Conservation (phyloP, 2,113 vertebrate species). For the Oophaga pumilio region DNA sequence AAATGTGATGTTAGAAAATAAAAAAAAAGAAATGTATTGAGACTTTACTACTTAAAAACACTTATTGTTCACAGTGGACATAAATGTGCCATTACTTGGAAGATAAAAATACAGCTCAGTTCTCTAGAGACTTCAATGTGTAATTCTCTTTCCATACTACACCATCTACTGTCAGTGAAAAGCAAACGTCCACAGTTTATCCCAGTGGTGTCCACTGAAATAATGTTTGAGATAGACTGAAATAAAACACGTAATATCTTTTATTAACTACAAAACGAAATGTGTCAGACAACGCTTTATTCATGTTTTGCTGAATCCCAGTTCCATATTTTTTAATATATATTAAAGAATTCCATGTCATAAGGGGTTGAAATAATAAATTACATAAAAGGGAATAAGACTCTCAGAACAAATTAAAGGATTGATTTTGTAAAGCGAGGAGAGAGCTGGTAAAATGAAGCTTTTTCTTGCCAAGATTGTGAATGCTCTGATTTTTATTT, state of each 20-base stretch:
- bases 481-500: not conserved
- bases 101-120: slow-evolving; percentile 6
- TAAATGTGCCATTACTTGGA: not conserved
- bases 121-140: slow-evolving; percentile 20
- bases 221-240: slow-evolving; percentile 7
- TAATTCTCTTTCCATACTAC: slow-evolving; percentile 15
- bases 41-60: slow-evolving; percentile 30
- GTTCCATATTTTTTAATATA: slow-evolving; percentile 42
- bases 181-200: slow-evolving; percentile 15
- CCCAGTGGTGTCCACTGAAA: slow-evolving; percentile 37
- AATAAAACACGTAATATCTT: slow-evolving; percentile 41
- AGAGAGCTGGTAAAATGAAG: slow-evolving; percentile 31
- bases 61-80: slow-evolving; percentile 24
- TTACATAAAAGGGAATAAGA: slow-evolving; percentile 46
- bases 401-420: slow-evolving; percentile 38
- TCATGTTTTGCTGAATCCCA: slow-evolving; percentile 32
- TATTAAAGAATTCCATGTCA: slow-evolving; percentile 38
- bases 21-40: not conserved
- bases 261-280: slow-evolving; percentile 45
- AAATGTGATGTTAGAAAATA: not conserved
- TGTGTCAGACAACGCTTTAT: slow-evolving; percentile 36
- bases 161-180: slow-evolving; percentile 20
- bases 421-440: slow-evolving; percentile 44
- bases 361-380: slow-evolving; percentile 34
- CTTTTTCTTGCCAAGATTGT: slow-evolving; percentile 27